Evolutionary conservation across 2,113 vertebrate species (phyloP).

Genomic region (Bos indicus): DNA sequence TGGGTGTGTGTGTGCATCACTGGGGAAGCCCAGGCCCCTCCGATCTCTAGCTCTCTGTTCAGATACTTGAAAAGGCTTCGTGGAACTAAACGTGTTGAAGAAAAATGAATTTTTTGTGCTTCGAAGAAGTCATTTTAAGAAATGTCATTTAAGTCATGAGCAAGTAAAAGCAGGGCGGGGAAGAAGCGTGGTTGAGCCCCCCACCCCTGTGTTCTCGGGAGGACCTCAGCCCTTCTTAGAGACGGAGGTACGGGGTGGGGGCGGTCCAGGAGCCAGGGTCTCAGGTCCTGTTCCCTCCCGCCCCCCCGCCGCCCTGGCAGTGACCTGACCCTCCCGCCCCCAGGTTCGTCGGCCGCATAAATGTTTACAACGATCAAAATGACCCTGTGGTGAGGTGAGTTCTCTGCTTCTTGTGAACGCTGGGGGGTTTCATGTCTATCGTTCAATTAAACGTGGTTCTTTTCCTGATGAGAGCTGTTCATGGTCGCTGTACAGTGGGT

Average conservation of each 20-base stretch:
- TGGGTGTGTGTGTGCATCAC: not conserved
- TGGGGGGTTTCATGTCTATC: not conserved
- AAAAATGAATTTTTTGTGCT: not conserved
- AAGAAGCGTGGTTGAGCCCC: not conserved
- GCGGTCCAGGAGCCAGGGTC: not conserved
- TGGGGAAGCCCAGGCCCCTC: rapidly evolving
- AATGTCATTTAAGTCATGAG: not conserved
- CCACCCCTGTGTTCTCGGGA: not conserved
- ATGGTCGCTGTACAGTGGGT: rapidly evolving
- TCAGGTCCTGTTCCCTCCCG: not conserved
- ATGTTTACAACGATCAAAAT: slow-evolving; percentile 90
- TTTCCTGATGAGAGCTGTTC: not conserved
- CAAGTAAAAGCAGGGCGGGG: rapidly evolving
- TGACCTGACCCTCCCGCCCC: slow-evolving; percentile 50
- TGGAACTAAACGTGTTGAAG: not conserved
- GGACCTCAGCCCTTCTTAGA: not conserved
- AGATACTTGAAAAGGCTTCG: not conserved
- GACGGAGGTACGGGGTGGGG: rapidly evolving
- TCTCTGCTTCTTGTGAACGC: not conserved
- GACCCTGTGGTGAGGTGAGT: slow-evolving; percentile 93
- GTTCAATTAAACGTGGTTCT: rapidly evolving
- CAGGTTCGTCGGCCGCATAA: slow-evolving; percentile 97
- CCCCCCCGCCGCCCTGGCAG: not conserved
- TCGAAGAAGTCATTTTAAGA: not conserved
- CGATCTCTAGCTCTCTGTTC: not conserved